Percentiles rank a stretch among this genome's conserved stretches.
phyloP scores from a whole-genome alignment of 1,140 invertebrate species.

The Leptoteleia sp. region DNA sequence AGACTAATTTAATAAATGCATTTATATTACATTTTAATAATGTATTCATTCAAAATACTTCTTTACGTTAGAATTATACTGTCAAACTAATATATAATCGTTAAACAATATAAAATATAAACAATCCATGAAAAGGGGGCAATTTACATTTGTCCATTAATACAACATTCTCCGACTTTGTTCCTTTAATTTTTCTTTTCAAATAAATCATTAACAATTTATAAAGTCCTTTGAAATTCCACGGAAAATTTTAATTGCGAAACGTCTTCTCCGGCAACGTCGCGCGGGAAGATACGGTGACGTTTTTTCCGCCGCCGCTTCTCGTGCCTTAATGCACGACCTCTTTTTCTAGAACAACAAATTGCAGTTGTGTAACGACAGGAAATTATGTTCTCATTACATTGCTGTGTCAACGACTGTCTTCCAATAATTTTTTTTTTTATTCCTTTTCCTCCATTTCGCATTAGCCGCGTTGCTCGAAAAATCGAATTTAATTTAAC shows the following conservation, averaged over 20 bases:
- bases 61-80: no score
- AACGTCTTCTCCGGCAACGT: conserved; percentile 19
- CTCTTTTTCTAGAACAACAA: conserved; percentile 63
- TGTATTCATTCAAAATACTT: no score
- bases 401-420: conserved; percentile 53
- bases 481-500: conserved; percentile 50
- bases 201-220: conserved; percentile 18
- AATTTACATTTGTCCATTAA: no score
- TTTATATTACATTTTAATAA: no score
- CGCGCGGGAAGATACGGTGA: conserved; percentile 9
- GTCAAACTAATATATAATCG: no score
- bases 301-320: conserved; percentile 25
- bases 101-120: no score
- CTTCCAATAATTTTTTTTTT: conserved; percentile 55
- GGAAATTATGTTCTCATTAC: conserved; percentile 65
- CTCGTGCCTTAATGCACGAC: conserved; percentile 56
- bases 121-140: no score
- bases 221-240: conserved; percentile 36
- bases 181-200: neutral
- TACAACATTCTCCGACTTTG: conserved; percentile 1
- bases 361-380: conserved; percentile 62
- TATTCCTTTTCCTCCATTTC: no score
- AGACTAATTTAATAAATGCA: no score
- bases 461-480: conserved; percentile 15
- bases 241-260: conserved; percentile 45